Percentiles rank a stretch among this genome's conserved stretches.
Conservation (phyloP, 1,140 invertebrate species). For the Philotrypesis tridentata region DNA sequence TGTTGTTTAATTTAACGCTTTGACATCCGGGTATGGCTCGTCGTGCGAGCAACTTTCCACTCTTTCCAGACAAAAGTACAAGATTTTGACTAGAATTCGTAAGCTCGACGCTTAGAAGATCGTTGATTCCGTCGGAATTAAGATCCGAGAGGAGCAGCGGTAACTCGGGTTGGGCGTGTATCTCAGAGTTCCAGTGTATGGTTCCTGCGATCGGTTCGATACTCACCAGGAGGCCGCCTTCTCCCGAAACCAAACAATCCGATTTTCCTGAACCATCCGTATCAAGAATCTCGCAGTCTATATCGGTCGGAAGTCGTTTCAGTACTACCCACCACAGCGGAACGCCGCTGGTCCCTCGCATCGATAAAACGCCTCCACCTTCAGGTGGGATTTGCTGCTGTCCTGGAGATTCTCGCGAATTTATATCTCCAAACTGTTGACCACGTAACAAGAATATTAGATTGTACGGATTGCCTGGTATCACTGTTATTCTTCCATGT, state of each 20-base stretch:
- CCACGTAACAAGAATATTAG: conserved; percentile 82
- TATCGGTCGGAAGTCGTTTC: conserved; percentile 79
- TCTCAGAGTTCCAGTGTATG: conserved; percentile 77
- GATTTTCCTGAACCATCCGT: conserved; percentile 80
- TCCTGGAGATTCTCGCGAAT: conserved; percentile 72
- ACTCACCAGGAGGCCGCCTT: conserved; percentile 79
- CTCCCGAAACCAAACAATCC: conserved; percentile 83
- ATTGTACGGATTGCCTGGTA: conserved; percentile 78
- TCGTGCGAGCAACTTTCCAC: conserved; percentile 71
- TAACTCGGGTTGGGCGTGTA: conserved; percentile 77
- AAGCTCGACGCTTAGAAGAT: conserved; percentile 77
- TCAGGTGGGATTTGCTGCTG: conserved; percentile 66
- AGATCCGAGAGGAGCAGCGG: conserved; percentile 83
- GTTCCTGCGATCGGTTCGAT: conserved; percentile 81
- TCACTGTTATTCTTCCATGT: conserved; percentile 81
- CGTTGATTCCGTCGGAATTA: conserved; percentile 80
- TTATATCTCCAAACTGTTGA: conserved; percentile 72
- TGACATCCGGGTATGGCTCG: conserved; percentile 65
- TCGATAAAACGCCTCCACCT: conserved; percentile 71
- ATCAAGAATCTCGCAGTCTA: conserved; percentile 83
- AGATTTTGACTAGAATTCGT: conserved; percentile 74
- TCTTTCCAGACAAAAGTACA: conserved; percentile 78
- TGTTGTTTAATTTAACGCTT: conserved; percentile 70
- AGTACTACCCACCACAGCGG: conserved; percentile 77
- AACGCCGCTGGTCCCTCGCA: conserved; percentile 74